Conservation (phyloP, 2,888 invertebrate genomes). For the Apodemia duryi region DNA sequence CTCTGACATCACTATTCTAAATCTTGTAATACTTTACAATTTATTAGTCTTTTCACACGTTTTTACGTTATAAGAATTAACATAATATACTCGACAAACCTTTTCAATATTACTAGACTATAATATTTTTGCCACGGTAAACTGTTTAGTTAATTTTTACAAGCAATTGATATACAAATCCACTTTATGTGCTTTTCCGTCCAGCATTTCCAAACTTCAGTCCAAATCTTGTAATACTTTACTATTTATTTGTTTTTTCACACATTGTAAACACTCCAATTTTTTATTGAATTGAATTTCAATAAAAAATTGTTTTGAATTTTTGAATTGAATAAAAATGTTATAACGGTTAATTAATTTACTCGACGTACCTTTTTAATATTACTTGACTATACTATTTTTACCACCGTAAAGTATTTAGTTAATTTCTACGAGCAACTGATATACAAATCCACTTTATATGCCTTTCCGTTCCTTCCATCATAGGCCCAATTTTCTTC, state of each 20-base stretch:
- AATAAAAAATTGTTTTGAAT: too few species aligned
- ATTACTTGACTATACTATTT: background rate
- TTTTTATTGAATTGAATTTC: too few species aligned
- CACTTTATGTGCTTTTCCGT: background rate
- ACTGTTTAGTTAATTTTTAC: background rate
- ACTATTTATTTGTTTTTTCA: too few species aligned
- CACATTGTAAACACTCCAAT: too few species aligned
- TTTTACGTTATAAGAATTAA: background rate
- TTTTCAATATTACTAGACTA: background rate
- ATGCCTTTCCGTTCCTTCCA: background rate
- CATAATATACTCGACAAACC: background rate
- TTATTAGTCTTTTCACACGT: background rate
- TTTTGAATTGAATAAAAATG: too few species aligned
- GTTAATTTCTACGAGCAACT: background rate
- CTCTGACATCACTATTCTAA: constrained; percentile 19
- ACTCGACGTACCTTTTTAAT: background rate
- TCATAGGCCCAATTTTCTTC: background rate
- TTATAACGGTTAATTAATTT: background rate
- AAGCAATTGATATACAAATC: background rate
- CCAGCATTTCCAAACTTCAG: too few species aligned
- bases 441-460: background rate
- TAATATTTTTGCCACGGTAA: background rate
- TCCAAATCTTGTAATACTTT: background rate
- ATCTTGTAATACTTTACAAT: constrained; percentile 11
- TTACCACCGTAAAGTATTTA: background rate